A percentile compares a stretch with the other conserved stretches of the same genome.
Evolutionary conservation across 2,888 invertebrate species (phyloP).

Genomic region (Eretmocerus hayati): DNA sequence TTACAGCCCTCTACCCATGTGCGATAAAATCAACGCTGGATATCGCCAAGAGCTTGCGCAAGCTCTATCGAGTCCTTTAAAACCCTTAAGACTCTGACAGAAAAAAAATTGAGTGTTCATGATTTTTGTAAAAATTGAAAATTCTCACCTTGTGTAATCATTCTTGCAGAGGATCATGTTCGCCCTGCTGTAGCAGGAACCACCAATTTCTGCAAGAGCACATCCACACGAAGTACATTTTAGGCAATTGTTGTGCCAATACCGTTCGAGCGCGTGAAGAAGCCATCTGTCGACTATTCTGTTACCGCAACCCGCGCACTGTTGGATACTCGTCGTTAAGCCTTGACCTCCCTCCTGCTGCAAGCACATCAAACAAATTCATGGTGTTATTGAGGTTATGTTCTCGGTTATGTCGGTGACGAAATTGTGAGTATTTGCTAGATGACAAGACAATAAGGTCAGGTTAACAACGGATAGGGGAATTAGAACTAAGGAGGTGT

Average conservation of each 20-base stretch:
- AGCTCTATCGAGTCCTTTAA: no score
- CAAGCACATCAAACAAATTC: conserved; percentile 20
- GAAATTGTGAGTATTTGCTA: no score
- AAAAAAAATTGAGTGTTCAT: not conserved
- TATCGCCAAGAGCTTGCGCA: no score
- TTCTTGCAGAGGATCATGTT: conserved; percentile 93
- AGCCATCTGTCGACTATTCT: conserved; percentile 88
- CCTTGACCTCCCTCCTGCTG: conserved; percentile 44
- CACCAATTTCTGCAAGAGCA: conserved; percentile 83
- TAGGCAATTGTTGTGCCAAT: conserved; percentile 93
- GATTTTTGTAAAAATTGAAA: not conserved
- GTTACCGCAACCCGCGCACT: conserved; percentile 87
- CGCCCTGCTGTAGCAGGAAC: conserved; percentile 86
- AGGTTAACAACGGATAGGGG: no score
- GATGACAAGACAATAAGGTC: no score
- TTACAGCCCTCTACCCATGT: not conserved
- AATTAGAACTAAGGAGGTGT: no score
- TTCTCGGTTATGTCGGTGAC: no score
- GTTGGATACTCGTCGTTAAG: conserved; percentile 53
- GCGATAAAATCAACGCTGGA: no score
- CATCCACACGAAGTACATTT: conserved; percentile 89
- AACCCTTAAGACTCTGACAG: no score
- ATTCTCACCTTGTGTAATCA: conserved; percentile 81
- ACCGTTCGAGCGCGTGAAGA: conserved; percentile 85
- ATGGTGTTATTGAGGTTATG: no score